phyloP scores from a whole-genome alignment of 2,113 vertebrate species.

The Abramis brama region DNA sequence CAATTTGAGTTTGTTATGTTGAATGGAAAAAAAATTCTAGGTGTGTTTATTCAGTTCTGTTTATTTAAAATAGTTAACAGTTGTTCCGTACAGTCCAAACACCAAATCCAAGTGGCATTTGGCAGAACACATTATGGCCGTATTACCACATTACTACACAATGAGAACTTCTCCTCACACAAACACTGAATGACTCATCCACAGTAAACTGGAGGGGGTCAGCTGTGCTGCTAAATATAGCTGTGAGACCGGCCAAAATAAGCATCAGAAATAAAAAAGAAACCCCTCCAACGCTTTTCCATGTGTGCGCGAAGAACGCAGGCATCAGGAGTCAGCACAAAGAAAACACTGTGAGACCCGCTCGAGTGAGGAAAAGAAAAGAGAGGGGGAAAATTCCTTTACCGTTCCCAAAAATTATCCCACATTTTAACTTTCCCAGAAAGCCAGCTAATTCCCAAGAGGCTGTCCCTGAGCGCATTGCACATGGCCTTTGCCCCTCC shows the following conservation, averaged over 20 bases:
- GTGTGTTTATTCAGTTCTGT: neutral
- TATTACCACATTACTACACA: constrained; percentile 17
- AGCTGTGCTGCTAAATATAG: constrained; percentile 70
- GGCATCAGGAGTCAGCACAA: constrained; percentile 51
- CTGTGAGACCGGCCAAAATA: constrained; percentile 61
- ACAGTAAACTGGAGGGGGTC: constrained; percentile 53
- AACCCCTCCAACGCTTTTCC: constrained; percentile 44
- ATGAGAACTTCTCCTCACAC: constrained; percentile 44
- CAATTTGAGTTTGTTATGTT: neutral
- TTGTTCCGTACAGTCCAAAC: constrained; percentile 10
- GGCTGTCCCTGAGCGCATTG: constrained; percentile 50
- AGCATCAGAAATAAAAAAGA: constrained; percentile 55
- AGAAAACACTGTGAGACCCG: constrained; percentile 51
- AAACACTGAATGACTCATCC: constrained; percentile 59
- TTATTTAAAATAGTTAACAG: constrained; percentile 18
- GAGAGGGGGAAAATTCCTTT: constrained; percentile 54
- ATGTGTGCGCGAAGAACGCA: constrained; percentile 38
- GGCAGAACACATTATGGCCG: constrained; percentile 2
- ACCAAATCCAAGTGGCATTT: constrained; percentile 2
- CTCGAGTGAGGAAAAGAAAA: constrained; percentile 45
- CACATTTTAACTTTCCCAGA: constrained; percentile 74
- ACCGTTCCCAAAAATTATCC: constrained; percentile 70
- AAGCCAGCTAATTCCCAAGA: constrained; percentile 65
- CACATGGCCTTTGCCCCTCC: constrained; percentile 46
- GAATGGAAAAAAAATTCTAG: constrained; percentile 1